Evolutionary conservation across 2,113 vertebrate species (phyloP).

Genomic region (Brienomyrus brachyistius): DNA sequence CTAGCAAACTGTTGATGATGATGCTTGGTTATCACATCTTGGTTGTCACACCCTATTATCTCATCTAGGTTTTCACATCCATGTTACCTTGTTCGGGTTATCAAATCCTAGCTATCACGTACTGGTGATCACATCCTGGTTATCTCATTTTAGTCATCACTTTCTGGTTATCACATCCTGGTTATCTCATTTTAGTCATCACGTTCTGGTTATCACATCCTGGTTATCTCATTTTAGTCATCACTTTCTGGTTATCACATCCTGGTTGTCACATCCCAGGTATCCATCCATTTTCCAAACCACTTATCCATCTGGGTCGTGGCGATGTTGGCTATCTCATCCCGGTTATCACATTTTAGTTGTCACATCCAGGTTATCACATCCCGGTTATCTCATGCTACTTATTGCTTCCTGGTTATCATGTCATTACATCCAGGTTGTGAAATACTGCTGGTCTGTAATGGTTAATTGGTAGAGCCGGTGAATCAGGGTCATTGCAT

Average conservation of each 20-base stretch:
- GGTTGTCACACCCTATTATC: background rate
- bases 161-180: background rate
- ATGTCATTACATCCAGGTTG: background rate
- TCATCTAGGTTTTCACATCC: background rate
- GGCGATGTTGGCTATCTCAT: too few relatives aligned
- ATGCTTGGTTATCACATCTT: background rate
- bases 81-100: background rate
- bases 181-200: background rate
- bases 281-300: too few relatives aligned
- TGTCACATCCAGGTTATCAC: too few relatives aligned
- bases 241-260: background rate
- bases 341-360: too few relatives aligned
- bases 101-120: background rate
- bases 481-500: background rate
- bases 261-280: too few relatives aligned
- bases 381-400: background rate
- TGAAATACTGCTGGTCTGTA: background rate
- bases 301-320: too few relatives aligned
- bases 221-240: background rate
- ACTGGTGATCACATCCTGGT: background rate
- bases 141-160: background rate
- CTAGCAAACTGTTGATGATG: background rate
- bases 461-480: background rate
- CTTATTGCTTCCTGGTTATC: background rate
- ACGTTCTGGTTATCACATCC: background rate